Evolutionary conservation across 92 coral and sea anemone genomes (phyloP).

Genomic region (Porites evermanni): DNA sequence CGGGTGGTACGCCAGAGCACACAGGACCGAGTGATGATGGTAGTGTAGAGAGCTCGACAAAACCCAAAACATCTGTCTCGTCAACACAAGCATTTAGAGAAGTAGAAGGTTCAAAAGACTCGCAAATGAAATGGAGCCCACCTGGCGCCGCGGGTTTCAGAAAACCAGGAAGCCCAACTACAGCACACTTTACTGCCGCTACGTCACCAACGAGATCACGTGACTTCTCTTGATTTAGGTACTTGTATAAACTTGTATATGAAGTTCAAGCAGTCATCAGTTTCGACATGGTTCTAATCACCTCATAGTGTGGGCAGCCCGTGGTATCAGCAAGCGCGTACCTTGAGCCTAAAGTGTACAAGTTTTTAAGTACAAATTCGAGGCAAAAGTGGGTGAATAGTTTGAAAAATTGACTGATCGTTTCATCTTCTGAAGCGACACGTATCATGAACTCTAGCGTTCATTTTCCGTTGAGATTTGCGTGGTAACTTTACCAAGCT

Average conservation of each 20-base stretch:
- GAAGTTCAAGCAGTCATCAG: not conserved
- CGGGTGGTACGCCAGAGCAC: constrained; percentile 50
- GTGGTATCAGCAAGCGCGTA: too few relatives aligned
- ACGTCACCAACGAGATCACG: constrained; percentile 90
- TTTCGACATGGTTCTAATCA: too few relatives aligned
- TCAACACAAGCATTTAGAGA: constrained; percentile 14
- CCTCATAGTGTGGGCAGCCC: too few relatives aligned
- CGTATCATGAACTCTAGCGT: too few relatives aligned
- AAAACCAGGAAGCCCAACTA: not conserved
- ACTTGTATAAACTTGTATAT: not conserved
- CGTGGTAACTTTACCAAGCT: too few relatives aligned
- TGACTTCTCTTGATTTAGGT: constrained; percentile 48
- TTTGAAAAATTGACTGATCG: too few relatives aligned
- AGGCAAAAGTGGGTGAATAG: too few relatives aligned
- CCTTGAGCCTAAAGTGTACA: too few relatives aligned
- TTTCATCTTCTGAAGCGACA: too few relatives aligned
- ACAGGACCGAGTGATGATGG: constrained; percentile 35
- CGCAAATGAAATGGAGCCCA: constrained; percentile 54
- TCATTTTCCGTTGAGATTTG: too few relatives aligned
- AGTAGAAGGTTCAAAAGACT: constrained; percentile 37
- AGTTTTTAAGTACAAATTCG: too few relatives aligned
- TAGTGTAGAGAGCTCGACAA: constrained; percentile 18
- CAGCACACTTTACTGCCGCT: constrained; percentile 90
- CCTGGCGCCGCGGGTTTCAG: constrained; percentile 16
- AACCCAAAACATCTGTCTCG: constrained; percentile 1